These are phyloP conservation scores for Miltochrista miniata DNA, from an alignment of 2,888 invertebrate genomes.

Conservation along the genomic window DNA sequence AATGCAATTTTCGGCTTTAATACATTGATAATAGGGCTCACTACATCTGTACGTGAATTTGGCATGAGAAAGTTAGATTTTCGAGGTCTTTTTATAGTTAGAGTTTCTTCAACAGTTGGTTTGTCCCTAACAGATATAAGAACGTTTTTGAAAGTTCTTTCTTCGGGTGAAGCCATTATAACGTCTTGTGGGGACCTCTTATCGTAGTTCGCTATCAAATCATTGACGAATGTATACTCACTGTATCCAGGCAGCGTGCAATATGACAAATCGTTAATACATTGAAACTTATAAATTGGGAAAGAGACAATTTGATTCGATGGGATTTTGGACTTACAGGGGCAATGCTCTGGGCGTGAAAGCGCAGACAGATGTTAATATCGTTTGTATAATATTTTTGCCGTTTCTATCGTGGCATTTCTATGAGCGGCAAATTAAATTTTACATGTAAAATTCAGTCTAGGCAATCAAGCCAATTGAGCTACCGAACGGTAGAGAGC, in stretches of 20 bases:
- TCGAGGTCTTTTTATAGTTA: slow-evolving; percentile 62
- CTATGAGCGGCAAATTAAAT: too few species aligned
- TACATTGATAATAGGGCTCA: slow-evolving; percentile 56
- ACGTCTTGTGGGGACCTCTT: slow-evolving; percentile 77
- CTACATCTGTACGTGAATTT: slow-evolving; percentile 58
- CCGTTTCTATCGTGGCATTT: too few species aligned
- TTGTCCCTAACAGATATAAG: slow-evolving; percentile 71
- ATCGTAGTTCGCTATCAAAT: slow-evolving; percentile 57
- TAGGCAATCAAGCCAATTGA: too few species aligned
- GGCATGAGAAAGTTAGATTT: slow-evolving; percentile 69
- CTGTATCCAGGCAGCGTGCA: slow-evolving; percentile 54
- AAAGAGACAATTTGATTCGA: too few species aligned
- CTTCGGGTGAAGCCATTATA: slow-evolving; percentile 76
- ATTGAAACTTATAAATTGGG: slow-evolving; percentile 20
- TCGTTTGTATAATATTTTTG: too few species aligned
- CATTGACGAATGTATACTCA: slow-evolving; percentile 74
- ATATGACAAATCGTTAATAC: slow-evolving; percentile 39
- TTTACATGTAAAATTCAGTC: too few species aligned
- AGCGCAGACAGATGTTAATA: too few species aligned
- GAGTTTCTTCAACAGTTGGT: slow-evolving; percentile 65
- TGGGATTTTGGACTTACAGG: too few species aligned
- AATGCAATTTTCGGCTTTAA: slow-evolving; percentile 74
- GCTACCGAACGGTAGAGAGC: too few species aligned
- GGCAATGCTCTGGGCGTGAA: too few species aligned
- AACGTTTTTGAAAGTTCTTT: slow-evolving; percentile 72